Percentiles rank a stretch among this genome's conserved stretches.
Evolutionary conservation across 1,140 invertebrate genomes (phyloP).

Genomic region (Ctenoplectra terminalis): DNA sequence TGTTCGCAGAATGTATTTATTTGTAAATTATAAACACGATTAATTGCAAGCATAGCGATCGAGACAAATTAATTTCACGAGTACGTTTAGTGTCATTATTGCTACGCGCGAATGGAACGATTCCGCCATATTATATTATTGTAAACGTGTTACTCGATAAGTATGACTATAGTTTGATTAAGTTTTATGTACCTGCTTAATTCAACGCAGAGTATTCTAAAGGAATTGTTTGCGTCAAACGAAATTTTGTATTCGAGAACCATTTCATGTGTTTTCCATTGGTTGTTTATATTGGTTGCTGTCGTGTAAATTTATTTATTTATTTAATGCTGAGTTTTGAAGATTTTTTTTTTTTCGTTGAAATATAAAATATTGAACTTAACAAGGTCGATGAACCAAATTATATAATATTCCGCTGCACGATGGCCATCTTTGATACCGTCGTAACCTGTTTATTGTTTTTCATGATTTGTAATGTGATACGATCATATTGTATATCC

Average conservation of each 20-base stretch:
- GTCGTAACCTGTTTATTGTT: neutral
- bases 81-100: conserved; percentile 6
- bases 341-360: neutral
- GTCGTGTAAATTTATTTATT: conserved; percentile 24
- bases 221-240: neutral
- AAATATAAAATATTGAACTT: neutral
- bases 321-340: neutral
- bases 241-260: neutral
- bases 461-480: conserved; percentile 24
- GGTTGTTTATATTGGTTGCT: neutral
- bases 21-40: conserved; percentile 38
- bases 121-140: conserved; percentile 71
- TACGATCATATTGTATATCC: conserved; percentile 12
- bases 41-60: neutral
- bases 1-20: conserved; percentile 37
- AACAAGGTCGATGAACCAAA: neutral
- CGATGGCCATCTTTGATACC: conserved; percentile 1
- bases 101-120: conserved; percentile 49
- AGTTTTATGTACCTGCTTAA: conserved; percentile 77
- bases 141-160: conserved; percentile 48
- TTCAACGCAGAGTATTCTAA: conserved; percentile 59
- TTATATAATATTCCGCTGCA: neutral
- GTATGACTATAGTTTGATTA: conserved; percentile 60
- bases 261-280: neutral
- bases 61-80: neutral